Conservation (phyloP, 2,113 vertebrate species). For the Syngnathus scovelli region DNA sequence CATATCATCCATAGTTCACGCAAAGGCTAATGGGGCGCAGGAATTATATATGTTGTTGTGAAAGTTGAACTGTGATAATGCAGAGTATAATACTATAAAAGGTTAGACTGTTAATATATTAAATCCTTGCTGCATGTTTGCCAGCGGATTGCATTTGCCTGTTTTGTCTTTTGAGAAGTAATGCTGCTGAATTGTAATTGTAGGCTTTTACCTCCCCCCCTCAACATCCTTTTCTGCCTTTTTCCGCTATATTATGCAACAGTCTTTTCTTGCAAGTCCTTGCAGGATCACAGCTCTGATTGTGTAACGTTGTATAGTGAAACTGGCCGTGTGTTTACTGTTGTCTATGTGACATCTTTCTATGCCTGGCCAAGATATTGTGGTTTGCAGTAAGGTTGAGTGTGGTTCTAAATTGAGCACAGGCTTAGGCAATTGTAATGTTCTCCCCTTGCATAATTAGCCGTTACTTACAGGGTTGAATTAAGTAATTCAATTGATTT, state of each 20-base stretch:
- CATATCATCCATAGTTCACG: no score
- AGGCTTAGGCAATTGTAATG: not conserved
- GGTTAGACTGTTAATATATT: no score
- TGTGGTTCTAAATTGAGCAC: slow-evolving; percentile 1
- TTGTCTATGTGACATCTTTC: not conserved
- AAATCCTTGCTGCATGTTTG: no score
- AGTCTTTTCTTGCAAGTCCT: slow-evolving; percentile 44
- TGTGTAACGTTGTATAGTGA: slow-evolving; percentile 43
- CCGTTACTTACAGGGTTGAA: no score
- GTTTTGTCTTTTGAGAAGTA: not conserved
- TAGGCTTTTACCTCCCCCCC: slow-evolving; percentile 21
- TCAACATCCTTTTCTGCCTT: slow-evolving; percentile 1
- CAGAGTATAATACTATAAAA: no score
- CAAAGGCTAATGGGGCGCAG: no score
- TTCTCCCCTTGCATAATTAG: slow-evolving; percentile 13
- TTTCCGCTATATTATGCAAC: slow-evolving; percentile 49
- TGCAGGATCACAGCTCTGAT: slow-evolving; percentile 40
- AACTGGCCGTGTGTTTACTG: slow-evolving; percentile 29
- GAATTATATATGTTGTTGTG: no score
- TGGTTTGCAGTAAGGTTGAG: not conserved
- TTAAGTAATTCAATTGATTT: no score
- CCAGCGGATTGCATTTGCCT: not conserved
- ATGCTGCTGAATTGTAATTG: slow-evolving; percentile 32
- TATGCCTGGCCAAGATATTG: not conserved
- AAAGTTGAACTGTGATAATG: no score